A percentile compares a stretch with the other conserved stretches of the same genome.
phyloP scores from a whole-genome alignment of 2,888 invertebrate species.

The Eristalis pertinax region DNA sequence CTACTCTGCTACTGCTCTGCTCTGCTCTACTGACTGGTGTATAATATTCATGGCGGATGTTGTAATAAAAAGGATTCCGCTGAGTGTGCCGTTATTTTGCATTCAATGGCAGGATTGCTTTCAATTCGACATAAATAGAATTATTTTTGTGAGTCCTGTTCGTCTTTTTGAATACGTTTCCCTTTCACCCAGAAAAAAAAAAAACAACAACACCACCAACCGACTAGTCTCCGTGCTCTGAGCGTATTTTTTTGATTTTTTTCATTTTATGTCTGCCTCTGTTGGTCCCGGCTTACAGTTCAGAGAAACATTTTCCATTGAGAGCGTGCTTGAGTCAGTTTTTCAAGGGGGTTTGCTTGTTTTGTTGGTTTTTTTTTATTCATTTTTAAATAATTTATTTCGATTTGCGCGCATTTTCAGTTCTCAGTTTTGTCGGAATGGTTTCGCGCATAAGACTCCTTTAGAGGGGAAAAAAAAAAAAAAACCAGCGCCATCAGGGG shows the following conservation, averaged over 20 bases:
- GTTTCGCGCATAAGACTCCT: background rate
- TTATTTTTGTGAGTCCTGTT: slow-evolving; percentile 66
- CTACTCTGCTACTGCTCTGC: too few species aligned
- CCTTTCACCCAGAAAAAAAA: background rate
- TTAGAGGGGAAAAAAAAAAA: too few species aligned
- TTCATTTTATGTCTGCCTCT: background rate
- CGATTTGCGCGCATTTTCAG: slow-evolving; percentile 45
- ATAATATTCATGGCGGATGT: slow-evolving; percentile 69
- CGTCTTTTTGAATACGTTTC: slow-evolving; percentile 30
- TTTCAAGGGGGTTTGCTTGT: background rate
- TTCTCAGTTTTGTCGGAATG: slow-evolving; percentile 28
- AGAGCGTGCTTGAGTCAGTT: slow-evolving; percentile 26
- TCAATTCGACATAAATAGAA: slow-evolving; percentile 71
- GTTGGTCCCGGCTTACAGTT: background rate
- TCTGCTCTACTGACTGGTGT: slow-evolving; percentile 18
- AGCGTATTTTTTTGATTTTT: background rate
- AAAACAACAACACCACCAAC: too few species aligned
- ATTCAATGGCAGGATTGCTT: slow-evolving; percentile 70
- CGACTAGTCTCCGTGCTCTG: background rate
- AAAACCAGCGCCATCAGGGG: background rate
- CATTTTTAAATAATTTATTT: slow-evolving; percentile 64
- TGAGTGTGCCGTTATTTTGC: slow-evolving; percentile 71
- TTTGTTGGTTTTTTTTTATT: slow-evolving; percentile 23
- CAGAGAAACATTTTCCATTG: slow-evolving; percentile 4
- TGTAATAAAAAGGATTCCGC: slow-evolving; percentile 72